Percentiles rank a stretch among this genome's conserved stretches.
Conservation (phyloP, 2,113 vertebrate species). For the Leucoraja erinaceus region DNA sequence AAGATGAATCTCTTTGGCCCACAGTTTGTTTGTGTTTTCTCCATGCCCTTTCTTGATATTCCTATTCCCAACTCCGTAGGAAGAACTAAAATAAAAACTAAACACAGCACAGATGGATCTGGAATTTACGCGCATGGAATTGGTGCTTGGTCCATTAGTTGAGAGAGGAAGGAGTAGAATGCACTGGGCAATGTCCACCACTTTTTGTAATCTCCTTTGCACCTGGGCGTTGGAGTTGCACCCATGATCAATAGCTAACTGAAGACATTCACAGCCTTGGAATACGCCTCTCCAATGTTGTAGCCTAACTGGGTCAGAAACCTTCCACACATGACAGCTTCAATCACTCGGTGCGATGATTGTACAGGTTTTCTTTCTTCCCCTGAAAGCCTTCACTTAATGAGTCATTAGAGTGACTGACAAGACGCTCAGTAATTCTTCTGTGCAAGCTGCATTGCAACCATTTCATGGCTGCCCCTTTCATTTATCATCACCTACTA, state of each 20-base stretch:
- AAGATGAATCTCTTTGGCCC: neutral
- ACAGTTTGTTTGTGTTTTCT: too few species aligned
- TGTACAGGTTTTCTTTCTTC: neutral
- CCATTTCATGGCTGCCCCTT: neutral
- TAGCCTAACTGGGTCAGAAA: neutral
- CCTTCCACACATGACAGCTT: neutral
- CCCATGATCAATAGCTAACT: neutral
- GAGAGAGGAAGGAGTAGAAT: neutral
- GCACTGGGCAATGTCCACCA: too few species aligned
- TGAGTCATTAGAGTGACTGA: neutral
- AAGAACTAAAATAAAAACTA: too few species aligned
- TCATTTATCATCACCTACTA: neutral
- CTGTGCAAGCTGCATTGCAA: neutral
- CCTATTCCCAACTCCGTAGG: too few species aligned
- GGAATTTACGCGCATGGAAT: neutral
- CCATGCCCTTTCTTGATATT: too few species aligned
- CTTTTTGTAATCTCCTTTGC: too few species aligned
- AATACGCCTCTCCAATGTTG: neutral
- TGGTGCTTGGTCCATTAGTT: neutral
- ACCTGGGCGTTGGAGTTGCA: neutral
- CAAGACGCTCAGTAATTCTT: neutral
- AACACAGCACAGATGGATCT: too few species aligned
- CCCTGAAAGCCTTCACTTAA: neutral
- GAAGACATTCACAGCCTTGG: neutral
- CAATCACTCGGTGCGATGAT: neutral